phyloP scores from a whole-genome alignment of 2,113 vertebrate genomes.

The Chlorodrepanis virens region DNA sequence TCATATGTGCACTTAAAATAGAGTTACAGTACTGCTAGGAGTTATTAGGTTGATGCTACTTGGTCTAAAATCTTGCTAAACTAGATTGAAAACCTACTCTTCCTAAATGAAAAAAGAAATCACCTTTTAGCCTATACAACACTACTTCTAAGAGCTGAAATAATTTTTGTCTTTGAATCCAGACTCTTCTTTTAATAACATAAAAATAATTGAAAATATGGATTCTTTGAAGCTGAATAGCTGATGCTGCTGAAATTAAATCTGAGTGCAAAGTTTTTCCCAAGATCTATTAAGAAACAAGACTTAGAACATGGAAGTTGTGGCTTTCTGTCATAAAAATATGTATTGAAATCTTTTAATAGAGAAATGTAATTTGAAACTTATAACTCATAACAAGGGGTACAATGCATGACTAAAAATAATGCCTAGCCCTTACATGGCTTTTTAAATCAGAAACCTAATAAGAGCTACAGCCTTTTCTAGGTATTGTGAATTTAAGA shows the following conservation, averaged over 20 bases:
- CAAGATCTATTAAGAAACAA: not conserved
- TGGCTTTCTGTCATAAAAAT: not conserved
- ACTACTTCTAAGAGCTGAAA: not conserved
- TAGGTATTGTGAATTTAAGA: not conserved
- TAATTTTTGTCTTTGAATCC: not conserved
- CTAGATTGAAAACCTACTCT: not conserved
- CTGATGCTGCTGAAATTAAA: not conserved
- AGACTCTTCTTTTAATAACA: not conserved
- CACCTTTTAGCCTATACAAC: not conserved
- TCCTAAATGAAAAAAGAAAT: not conserved
- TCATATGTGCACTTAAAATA: not conserved
- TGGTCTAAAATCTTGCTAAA: not conserved
- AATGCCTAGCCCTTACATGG: not conserved
- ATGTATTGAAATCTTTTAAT: not conserved
- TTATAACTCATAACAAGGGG: not conserved
- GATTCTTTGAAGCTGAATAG: not conserved
- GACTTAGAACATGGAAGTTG: not conserved
- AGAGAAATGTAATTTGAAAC: not conserved
- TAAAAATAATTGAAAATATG: conserved; percentile 9
- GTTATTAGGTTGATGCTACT: not conserved
- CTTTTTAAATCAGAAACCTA: not conserved
- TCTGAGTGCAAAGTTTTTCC: not conserved
- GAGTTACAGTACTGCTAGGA: not conserved
- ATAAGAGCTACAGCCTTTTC: not conserved
- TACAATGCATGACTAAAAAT: not conserved